phyloP scores from a whole-genome alignment of 2,888 invertebrate species.

The Tipula confusa region DNA sequence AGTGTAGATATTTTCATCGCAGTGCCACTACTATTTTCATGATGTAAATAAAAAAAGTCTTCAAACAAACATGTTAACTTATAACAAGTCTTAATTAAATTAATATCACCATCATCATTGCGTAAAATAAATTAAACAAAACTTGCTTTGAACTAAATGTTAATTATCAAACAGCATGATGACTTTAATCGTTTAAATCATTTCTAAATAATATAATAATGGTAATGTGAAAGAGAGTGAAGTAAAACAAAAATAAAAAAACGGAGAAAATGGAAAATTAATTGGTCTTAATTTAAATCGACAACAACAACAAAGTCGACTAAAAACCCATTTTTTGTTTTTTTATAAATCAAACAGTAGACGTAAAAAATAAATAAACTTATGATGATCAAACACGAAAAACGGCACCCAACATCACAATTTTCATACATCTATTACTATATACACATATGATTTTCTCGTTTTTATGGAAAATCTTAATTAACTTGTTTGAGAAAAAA shows the following conservation, averaged over 20 bases:
- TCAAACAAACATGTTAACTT: neutral
- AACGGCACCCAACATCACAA: neutral
- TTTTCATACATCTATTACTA: slow-evolving; percentile 8
- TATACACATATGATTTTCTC: neutral
- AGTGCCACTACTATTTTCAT: no score
- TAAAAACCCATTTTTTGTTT: neutral
- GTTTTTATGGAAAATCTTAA: slow-evolving; percentile 9
- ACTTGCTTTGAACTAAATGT: slow-evolving; percentile 7
- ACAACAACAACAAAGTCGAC: neutral
- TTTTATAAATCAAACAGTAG: neutral
- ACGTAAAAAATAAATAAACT: neutral
- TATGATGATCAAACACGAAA: slow-evolving; percentile 4
- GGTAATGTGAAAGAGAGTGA: neutral
- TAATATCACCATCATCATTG: slow-evolving; percentile 25
- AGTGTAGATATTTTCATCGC: no score
- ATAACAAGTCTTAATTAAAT: slow-evolving; percentile 16
- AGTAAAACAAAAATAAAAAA: neutral
- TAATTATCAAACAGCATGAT: slow-evolving; percentile 25
- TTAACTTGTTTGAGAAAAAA: neutral
- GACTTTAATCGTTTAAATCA: neutral
- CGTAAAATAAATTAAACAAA: neutral
- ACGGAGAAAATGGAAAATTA: slow-evolving; percentile 9
- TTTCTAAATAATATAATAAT: no score
- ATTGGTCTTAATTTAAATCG: neutral
- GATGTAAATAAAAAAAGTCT: no score